Conservation (phyloP, 2,113 vertebrate species). For the Micronycteris hirsuta region DNA sequence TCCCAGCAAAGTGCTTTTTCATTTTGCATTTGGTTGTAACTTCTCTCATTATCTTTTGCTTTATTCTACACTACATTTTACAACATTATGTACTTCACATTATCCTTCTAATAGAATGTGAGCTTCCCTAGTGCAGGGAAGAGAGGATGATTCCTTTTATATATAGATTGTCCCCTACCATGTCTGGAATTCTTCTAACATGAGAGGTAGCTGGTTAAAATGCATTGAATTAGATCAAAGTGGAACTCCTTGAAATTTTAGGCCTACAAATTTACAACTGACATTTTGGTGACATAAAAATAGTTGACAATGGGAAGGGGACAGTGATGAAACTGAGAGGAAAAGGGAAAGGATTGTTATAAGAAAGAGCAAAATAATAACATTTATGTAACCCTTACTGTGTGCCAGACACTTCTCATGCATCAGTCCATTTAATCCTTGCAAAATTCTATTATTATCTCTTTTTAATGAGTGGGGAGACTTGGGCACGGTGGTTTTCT, state of each 20-base stretch:
- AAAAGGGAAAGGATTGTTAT: not conserved
- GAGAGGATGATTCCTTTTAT: not conserved
- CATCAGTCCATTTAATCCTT: not conserved
- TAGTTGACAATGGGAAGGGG: not conserved
- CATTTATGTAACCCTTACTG: not conserved
- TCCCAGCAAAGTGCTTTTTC: not conserved
- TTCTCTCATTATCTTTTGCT: not conserved
- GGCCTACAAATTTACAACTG: not conserved
- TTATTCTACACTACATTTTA: not conserved
- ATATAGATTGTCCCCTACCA: not conserved
- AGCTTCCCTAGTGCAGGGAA: not conserved
- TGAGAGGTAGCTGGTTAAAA: not conserved
- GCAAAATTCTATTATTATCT: not conserved
- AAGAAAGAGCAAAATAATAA: not conserved
- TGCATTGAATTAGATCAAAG: slow-evolving; percentile 19
- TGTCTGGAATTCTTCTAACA: not conserved
- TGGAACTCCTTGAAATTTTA: not conserved
- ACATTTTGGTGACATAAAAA: not conserved
- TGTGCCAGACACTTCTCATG: not conserved
- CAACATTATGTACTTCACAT: not conserved
- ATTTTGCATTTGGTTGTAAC: not conserved
- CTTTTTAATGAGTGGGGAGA: not conserved
- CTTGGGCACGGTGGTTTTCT: not conserved
- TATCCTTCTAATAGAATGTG: not conserved
- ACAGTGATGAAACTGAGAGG: not conserved